A percentile compares a stretch with the other conserved stretches of the same genome.
phyloP scores from a whole-genome alignment of 2,797 vertebrate genomes.

The Sebastiscus albofasciatus region DNA sequence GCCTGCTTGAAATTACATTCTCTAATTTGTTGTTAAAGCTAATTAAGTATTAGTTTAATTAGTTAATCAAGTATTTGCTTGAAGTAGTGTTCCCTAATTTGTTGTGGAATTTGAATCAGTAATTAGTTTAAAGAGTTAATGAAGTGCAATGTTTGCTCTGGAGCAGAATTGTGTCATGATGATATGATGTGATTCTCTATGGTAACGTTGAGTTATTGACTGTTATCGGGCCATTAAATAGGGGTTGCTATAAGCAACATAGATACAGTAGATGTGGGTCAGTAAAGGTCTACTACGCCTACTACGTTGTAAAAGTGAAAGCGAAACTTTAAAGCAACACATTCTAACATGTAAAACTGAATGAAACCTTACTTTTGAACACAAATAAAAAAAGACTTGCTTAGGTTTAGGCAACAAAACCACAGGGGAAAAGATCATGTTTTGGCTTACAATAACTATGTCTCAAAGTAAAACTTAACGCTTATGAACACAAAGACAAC shows the following conservation, averaged over 20 bases:
- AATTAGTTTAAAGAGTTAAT: conserved; percentile 31
- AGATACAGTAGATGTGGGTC: not conserved
- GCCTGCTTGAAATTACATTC: conserved; percentile 34
- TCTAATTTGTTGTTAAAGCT: conserved; percentile 52
- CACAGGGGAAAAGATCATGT: not conserved
- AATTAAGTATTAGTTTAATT: conserved; percentile 55
- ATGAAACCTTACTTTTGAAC: not conserved
- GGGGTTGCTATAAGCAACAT: too few species aligned
- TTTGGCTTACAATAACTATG: not conserved
- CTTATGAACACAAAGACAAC: too few species aligned
- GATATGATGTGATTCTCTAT: not conserved
- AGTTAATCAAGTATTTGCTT: conserved; percentile 48
- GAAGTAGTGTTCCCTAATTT: conserved; percentile 22
- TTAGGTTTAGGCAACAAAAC: not conserved
- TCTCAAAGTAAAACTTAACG: not conserved
- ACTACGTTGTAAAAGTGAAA: not conserved
- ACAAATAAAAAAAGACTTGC: not conserved
- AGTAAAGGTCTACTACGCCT: not conserved
- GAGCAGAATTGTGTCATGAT: not conserved
- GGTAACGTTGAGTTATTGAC: not conserved
- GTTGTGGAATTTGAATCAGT: conserved; percentile 14
- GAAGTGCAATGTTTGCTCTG: conserved; percentile 8
- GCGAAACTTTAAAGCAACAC: not conserved
- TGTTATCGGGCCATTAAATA: not conserved
- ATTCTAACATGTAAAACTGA: not conserved